Evolutionary conservation across 2,797 vertebrate species (phyloP).

Genomic region (Leptodon cayanensis): DNA sequence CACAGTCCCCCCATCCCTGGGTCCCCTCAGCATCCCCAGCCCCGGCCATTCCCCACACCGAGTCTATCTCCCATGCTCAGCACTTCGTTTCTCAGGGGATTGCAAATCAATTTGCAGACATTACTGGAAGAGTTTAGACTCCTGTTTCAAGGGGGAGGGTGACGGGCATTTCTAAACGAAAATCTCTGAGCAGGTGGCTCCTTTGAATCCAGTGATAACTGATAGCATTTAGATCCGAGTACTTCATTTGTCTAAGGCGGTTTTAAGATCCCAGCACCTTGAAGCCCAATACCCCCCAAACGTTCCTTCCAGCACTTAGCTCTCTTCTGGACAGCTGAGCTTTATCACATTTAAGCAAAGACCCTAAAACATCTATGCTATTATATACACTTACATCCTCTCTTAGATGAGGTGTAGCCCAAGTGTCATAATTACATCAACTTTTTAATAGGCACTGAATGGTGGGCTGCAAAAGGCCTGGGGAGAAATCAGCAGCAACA

Average conservation of each 20-base stretch:
- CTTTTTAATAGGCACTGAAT: neutral
- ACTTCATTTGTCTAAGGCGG: neutral
- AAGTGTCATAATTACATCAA: neutral
- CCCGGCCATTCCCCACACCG: neutral
- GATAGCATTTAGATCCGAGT: accelerated
- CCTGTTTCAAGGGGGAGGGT: neutral
- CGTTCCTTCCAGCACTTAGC: accelerated
- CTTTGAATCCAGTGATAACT: neutral
- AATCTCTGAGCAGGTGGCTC: neutral
- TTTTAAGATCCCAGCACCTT: no score
- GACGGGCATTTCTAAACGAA: neutral
- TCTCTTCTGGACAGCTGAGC: neutral
- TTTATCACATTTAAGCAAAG: neutral
- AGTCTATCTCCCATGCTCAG: neutral
- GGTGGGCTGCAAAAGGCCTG: neutral
- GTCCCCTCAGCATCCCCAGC: neutral
- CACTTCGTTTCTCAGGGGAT: neutral
- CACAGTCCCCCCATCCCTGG: neutral
- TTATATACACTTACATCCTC: neutral
- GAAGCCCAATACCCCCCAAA: neutral
- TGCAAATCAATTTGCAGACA: neutral
- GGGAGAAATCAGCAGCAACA: neutral
- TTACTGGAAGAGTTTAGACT: neutral
- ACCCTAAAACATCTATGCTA: neutral
- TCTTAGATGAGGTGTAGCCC: neutral